phyloP scores from a whole-genome alignment of 2,797 vertebrate genomes.

The Basileuterus tristriatus region DNA sequence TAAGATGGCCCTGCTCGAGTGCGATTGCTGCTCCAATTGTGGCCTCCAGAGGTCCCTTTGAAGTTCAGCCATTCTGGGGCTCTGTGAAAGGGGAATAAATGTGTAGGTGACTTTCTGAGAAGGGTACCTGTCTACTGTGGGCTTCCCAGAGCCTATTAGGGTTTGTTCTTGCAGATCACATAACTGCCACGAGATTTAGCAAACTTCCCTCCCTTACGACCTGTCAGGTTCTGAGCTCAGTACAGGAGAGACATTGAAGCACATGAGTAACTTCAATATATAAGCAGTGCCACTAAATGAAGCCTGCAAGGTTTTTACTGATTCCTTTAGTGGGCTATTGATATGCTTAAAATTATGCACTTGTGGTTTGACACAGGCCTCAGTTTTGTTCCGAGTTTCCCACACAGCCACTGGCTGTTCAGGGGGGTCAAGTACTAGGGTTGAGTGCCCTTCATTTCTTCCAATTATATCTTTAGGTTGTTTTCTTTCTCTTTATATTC shows the following conservation, averaged over 20 bases:
- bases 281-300: not conserved
- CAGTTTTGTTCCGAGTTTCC: not conserved
- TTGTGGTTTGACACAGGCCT: not conserved
- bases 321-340: not conserved
- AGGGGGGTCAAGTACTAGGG: fast-evolving
- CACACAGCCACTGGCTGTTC: fast-evolving
- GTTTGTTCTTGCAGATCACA: not conserved
- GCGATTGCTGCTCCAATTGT: not conserved
- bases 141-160: not conserved
- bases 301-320: not conserved
- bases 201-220: not conserved
- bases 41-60: not conserved
- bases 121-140: not conserved
- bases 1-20: not conserved
- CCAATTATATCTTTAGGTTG: not conserved
- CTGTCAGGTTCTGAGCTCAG: not conserved
- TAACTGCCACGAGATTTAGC: not conserved
- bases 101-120: not conserved
- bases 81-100: not conserved
- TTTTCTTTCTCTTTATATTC: not conserved
- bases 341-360: not conserved
- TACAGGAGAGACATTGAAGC: not conserved
- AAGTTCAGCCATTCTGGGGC: not conserved
- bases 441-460: not conserved
- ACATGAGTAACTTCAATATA: not conserved